Evolutionary conservation across 1,140 invertebrate genomes (phyloP), one percentile per base, ranked within the genome.

Genomic region (Caenorhabditis elegans): DNA sequence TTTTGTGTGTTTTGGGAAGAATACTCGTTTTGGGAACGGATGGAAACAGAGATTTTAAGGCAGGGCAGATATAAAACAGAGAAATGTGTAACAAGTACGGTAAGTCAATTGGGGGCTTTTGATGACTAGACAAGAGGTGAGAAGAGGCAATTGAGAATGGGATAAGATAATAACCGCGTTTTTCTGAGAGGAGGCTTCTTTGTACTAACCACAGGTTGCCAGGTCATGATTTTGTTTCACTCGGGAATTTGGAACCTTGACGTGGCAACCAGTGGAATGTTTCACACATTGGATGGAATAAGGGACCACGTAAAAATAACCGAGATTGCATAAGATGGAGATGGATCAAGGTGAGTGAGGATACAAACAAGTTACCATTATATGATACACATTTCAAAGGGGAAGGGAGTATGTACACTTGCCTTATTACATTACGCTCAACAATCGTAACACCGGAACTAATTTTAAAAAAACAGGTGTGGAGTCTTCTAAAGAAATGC

Each of bases 341-440:
- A 70, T 70, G 60, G 60, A 70, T 70, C 60, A 70, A 39, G 60
- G 34, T 70, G 60, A 70, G 60, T 70, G 60, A 70, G 28, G 60
- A 70, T 70, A 43, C 34, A 43, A 70, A 70, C 60, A 39, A 70
- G 60, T 70, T 70, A 70, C 60, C 60, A 70, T 70, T 19, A 70
- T 70, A 70, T 70, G 60, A 70, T 70, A 70, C 60, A 70, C 60
- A 70, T 70, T 70, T 70, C 60, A 70, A 70, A 70, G 10, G n/a
- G 19, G 22, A 60, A 51, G 22, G 13, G 22, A 55, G 2, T 70
- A 70, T 39, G 60, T 70, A 39, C 60, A 70, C 60, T 70, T 70
- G 60, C 60, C 60, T 70, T 70, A 70, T 70, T 70, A 39, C 60
- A 39, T 70, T 70, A 22, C 60, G 31, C 60, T 70, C 60, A 70